A percentile compares a stretch with the other conserved stretches of the same genome.
Conservation (phyloP, 2,113 vertebrate species). For the Atractosteus spatula region DNA sequence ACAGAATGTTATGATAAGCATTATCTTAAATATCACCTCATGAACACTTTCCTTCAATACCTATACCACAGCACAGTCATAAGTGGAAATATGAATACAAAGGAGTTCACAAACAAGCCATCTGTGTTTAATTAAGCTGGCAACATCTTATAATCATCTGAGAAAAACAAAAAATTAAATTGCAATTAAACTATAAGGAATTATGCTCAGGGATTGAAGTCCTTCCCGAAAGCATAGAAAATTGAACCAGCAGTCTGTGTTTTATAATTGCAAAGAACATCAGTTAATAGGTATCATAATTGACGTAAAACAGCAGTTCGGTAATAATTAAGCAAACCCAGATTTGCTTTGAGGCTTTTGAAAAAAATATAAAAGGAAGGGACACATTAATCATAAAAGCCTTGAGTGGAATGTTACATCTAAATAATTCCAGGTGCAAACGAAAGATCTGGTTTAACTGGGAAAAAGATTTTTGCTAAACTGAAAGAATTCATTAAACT, state of each 20-base stretch:
- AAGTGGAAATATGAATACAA: conserved; percentile 36
- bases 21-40: conserved; percentile 18
- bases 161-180: conserved; percentile 67
- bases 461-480: conserved; percentile 27
- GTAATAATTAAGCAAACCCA: conserved; percentile 18
- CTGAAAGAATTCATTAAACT: conserved; percentile 28
- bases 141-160: conserved; percentile 67
- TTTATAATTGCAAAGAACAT: conserved; percentile 60
- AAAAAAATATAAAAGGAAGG: not conserved
- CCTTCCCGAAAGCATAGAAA: conserved; percentile 43
- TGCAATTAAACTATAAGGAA: conserved; percentile 66
- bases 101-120: conserved; percentile 53
- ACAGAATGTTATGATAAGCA: not conserved
- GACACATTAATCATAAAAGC: conserved; percentile 1
- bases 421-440: conserved; percentile 13
- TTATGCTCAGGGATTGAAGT: conserved; percentile 49
- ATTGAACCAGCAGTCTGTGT: conserved; percentile 44
- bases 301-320: conserved; percentile 35
- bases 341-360: not conserved
- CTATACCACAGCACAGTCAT: conserved; percentile 24
- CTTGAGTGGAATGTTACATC: not conserved
- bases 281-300: conserved; percentile 55
- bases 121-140: conserved; percentile 71
- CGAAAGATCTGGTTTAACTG: conserved; percentile 13
- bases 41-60: conserved; percentile 16